Evolutionary conservation across 2,888 invertebrate genomes (phyloP).

Genomic region (Plagodis dolabraria): DNA sequence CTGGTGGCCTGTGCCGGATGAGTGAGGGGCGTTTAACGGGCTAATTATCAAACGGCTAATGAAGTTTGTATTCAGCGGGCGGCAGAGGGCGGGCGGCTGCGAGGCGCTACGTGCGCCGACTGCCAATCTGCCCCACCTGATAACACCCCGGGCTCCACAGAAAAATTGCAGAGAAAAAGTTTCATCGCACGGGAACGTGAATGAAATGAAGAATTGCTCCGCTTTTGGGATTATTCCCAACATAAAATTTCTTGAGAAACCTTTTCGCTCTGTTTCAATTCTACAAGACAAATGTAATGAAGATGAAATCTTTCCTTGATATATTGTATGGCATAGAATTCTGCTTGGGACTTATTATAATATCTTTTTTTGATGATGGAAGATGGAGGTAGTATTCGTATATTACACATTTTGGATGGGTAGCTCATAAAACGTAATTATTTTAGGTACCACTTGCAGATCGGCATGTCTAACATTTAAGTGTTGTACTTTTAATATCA

Average conservation of each 20-base stretch:
- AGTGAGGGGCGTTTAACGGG: constrained; percentile 82
- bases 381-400: no score
- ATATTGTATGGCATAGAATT: background rate
- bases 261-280: constrained; percentile 80
- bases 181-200: constrained; percentile 84
- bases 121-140: constrained; percentile 81
- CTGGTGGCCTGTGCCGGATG: constrained; percentile 58
- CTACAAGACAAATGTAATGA: constrained; percentile 43
- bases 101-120: constrained; percentile 78
- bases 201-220: constrained; percentile 84
- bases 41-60: constrained; percentile 85
- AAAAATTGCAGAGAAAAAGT: constrained; percentile 85
- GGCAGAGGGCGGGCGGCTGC: constrained; percentile 65
- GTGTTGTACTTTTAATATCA: no score
- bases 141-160: constrained; percentile 80
- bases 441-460: no score
- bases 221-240: constrained; percentile 81
- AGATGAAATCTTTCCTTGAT: constrained; percentile 9
- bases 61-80: constrained; percentile 85
- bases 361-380: no score
- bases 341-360: no score
- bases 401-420: no score
- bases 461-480: no score
- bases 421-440: no score
- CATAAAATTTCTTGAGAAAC: constrained; percentile 73